Evolutionary conservation across 2,888 invertebrate species (phyloP), one percentile per base, ranked within the genome.

Genomic region (Torymus tubicola): DNA sequence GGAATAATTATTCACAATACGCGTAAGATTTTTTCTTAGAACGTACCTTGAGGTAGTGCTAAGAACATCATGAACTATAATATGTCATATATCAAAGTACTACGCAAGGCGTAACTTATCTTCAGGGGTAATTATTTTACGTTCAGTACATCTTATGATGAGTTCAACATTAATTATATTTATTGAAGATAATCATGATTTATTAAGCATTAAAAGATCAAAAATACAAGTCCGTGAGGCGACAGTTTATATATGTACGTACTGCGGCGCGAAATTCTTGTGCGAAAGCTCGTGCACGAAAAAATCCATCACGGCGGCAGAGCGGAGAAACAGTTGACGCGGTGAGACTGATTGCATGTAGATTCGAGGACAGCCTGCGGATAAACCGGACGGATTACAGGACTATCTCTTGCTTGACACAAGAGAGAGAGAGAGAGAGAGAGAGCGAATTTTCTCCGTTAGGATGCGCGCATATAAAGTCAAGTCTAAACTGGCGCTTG

Each of bases 131-230:
- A 74, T 81, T 74, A 81, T 74, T 81, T 73, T n/a, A 78, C 65
- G 52, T 61, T 65, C 63, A 57, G n/a, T 67, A 24, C 67, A 24
- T 16, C 70, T 65, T 50, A 67, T 31, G 74, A 74, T 53, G 74
- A 78, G 57, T 74, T 70, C 70, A 78, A 16, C 78, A 74, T 81
- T 78, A 81, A 74, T 81, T 81, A 78, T 81, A 81, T 78, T 81
- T 81, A 81, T 78, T 70, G 77, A 55, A 81, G 78, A 78, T 81
- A 81, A 81, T 81, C 78, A 58, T 81, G 74, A 81, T 81, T 81
- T 78, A 81, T 64, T 70, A 65, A 60, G 74, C 70, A 78, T 81
- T 81, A 74, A 74, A 65, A 67, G 74, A 74, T 81, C 78, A 78
- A 78, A 67, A 70, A 53, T 64, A 60, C 21, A 24, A 3, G 24